These are phyloP conservation scores for Drosophila willistoni DNA, from an alignment of 1,140 invertebrate species.

Conservation along the genomic window DNA sequence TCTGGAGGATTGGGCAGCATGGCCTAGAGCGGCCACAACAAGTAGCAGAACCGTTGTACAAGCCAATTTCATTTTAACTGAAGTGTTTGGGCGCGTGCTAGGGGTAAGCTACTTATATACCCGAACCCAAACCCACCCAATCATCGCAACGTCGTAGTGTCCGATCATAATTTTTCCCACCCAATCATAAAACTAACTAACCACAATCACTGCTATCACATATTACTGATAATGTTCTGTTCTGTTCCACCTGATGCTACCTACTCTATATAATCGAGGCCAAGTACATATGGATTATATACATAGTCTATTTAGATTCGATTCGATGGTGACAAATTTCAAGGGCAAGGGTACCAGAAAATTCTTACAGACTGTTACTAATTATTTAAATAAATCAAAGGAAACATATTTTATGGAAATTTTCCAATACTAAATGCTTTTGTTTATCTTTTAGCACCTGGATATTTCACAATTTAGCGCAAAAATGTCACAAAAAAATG, in stretches of 20 bases:
- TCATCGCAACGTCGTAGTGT: not conserved
- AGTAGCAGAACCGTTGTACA: constrained; percentile 34
- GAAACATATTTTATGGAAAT: constrained; percentile 13
- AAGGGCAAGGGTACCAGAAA: not conserved
- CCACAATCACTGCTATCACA: constrained; percentile 9
- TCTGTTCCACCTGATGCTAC: not conserved
- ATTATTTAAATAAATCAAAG: constrained; percentile 6
- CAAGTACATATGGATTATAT: constrained; percentile 8
- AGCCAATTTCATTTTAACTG: constrained; percentile 55
- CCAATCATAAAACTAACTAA: constrained; percentile 1
- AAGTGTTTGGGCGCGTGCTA: constrained; percentile 5
- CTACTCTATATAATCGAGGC: not conserved
- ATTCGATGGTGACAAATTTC: not conserved
- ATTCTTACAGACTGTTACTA: constrained; percentile 4
- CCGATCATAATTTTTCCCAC: constrained; percentile 4
- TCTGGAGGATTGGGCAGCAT: constrained; percentile 17
- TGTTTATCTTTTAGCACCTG: constrained; percentile 9
- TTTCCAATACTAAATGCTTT: constrained; percentile 1
- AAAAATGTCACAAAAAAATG: not conserved
- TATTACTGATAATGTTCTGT: constrained; percentile 1
- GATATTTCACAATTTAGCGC: constrained; percentile 8
- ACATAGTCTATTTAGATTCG: not conserved
- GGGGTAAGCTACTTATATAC: not conserved
- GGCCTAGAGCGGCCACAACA: constrained; percentile 27
- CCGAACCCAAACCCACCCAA: not conserved